Evolutionary conservation across 2,113 vertebrate species (phyloP).

Genomic region (Lophotis ruficrista): DNA sequence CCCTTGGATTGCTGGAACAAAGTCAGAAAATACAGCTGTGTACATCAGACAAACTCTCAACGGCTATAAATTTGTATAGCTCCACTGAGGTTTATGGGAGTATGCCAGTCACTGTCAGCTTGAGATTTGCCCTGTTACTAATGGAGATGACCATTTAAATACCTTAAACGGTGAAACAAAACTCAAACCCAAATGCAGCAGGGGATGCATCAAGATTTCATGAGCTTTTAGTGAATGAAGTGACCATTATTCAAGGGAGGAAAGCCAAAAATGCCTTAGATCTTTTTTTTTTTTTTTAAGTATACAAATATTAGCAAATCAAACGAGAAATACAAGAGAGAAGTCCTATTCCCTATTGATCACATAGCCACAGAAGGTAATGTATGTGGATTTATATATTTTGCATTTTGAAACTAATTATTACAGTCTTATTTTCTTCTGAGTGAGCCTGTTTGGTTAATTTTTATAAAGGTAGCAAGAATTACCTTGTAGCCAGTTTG

Average conservation of each 20-base stretch:
- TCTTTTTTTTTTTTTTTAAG: background rate
- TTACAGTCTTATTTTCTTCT: background rate
- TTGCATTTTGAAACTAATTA: conserved; percentile 16
- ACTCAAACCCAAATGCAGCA: background rate
- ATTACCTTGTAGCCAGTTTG: conserved; percentile 90
- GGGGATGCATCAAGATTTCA: background rate
- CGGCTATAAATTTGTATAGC: background rate
- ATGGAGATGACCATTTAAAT: background rate
- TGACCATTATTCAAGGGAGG: background rate
- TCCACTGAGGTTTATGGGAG: background rate
- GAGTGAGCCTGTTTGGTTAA: background rate
- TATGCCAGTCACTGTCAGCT: background rate
- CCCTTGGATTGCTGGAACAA: background rate
- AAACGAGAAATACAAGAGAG: background rate
- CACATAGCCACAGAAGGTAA: background rate
- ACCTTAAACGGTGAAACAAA: background rate
- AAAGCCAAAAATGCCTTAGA: background rate
- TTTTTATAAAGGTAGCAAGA: background rate
- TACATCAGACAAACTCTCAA: fast-evolving
- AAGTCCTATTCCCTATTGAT: background rate
- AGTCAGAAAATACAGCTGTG: background rate
- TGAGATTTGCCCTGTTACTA: background rate
- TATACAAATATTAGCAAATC: background rate
- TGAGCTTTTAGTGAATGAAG: background rate
- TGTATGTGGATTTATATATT: background rate